Conservation (phyloP, 1,140 invertebrate species). For the Neuroterus valhalla region DNA sequence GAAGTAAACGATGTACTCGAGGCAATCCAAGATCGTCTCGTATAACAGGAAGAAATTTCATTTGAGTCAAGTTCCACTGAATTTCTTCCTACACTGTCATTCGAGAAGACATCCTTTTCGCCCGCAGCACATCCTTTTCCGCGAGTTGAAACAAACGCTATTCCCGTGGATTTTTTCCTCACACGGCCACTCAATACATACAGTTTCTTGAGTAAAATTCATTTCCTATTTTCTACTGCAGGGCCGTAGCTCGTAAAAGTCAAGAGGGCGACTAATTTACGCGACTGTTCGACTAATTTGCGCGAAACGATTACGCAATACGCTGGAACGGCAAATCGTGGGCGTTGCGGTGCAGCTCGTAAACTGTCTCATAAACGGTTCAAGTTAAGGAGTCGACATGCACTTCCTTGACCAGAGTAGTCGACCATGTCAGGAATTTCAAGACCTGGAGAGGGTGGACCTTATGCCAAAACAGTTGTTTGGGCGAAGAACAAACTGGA, state of each 20-base stretch:
- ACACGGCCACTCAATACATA: not conserved
- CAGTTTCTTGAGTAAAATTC: not conserved
- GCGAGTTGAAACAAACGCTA: constrained; percentile 1
- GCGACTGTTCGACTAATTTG: constrained; percentile 14
- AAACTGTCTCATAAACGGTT: constrained; percentile 25
- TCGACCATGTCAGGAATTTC: not conserved
- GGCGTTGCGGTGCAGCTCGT: constrained; percentile 13
- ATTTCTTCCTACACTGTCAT: not conserved
- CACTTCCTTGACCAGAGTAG: constrained; percentile 1
- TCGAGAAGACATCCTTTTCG: not conserved
- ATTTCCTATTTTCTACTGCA: constrained; percentile 11
- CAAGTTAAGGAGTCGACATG: constrained; percentile 16
- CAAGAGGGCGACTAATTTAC: constrained; percentile 15
- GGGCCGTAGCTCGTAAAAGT: not conserved
- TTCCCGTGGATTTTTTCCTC: not conserved
- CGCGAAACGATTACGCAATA: not conserved
- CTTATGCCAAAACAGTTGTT: not conserved
- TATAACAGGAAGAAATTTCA: constrained; percentile 6
- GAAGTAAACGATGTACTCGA: too few relatives aligned
- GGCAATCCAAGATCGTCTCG: not conserved
- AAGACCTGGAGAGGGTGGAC: not conserved
- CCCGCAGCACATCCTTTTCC: constrained; percentile 3
- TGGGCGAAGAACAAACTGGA: not conserved
- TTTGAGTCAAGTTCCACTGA: not conserved
- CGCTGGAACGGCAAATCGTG: not conserved